Evolutionary conservation across 1,140 invertebrate genomes (phyloP), one percentile per base, ranked within the genome.

Genomic region (Papilio glaucus): DNA sequence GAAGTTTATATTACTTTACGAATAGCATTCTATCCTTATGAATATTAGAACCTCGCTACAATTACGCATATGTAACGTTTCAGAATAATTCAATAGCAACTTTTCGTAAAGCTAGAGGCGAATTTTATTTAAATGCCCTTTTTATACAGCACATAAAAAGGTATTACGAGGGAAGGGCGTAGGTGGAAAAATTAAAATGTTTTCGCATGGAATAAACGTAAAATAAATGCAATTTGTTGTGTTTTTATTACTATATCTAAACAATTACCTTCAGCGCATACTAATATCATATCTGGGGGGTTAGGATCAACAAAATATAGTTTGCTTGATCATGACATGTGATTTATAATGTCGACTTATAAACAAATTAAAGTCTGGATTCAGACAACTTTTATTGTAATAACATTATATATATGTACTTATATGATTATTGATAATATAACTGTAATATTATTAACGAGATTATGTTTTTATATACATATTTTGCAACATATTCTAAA

Each of bases 101-200:
- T 57, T 33, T 57, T 57, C 21, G 49, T 57, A 57, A 24, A 65
- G 13, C 21, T 41, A 12, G 15, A 65, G 15, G 62, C 29, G 33
- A 65, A 65, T 65, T 65, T 65, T 39, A 41, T 65, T 65, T 65
- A 65, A 38, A 65, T 38, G 0, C 15, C 62, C 62, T 65, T 39
- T 57, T 65, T 39, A 38, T 41, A 65, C 15, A 65, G 29, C 62
- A 9, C 15, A 18, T 65, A 41, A 63, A 63, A 45, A 63, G 12
- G 15, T 65, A 41, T 65, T 65, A 38, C 62, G 7, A 38, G 15
- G 18, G 62, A 57, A 57, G 33, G 15, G 37, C 21, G 15, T 38
- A 38, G 18, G 37, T 38, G 62, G 62, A 37, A 65, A 65, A 39
- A 65, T 41, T 37, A 41, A 65, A 37, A 39, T 65, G 37, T 37